Conservation (phyloP, 2,888 invertebrate genomes). For the Cabera pusaria region DNA sequence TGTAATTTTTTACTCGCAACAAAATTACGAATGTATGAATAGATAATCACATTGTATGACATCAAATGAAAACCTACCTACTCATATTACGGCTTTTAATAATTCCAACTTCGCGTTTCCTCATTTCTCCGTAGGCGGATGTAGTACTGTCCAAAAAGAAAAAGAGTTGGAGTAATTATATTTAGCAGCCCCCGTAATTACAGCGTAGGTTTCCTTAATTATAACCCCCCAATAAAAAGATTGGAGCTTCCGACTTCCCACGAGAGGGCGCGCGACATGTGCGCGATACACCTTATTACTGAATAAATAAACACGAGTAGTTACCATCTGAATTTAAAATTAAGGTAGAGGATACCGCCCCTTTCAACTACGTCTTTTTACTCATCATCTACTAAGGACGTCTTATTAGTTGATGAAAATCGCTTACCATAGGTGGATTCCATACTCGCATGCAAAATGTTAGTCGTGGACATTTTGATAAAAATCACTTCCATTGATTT, state of each 20-base stretch:
- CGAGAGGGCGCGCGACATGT: constrained; percentile 67
- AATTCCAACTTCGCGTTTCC: constrained; percentile 36
- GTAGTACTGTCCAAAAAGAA: constrained; percentile 60
- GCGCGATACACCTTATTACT: constrained; percentile 73
- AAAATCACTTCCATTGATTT: too few species aligned
- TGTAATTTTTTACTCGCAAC: constrained; percentile 12
- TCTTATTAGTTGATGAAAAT: too few species aligned
- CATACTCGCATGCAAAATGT: too few species aligned
- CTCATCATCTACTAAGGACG: too few species aligned
- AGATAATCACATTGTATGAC: too few species aligned
- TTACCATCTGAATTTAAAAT: constrained; percentile 16
- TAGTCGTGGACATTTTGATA: too few species aligned
- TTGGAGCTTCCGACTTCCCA: constrained; percentile 78
- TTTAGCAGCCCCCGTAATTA: constrained; percentile 82
- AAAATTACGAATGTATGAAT: constrained; percentile 22
- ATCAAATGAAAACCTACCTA: too few species aligned
- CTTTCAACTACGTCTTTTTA: neutral
- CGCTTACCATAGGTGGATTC: too few species aligned
- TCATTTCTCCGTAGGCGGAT: constrained; percentile 40
- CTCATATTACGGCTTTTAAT: too few species aligned
- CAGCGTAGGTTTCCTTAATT: constrained; percentile 77
- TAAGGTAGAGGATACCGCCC: constrained; percentile 1
- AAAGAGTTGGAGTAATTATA: constrained; percentile 76
- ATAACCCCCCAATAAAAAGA: constrained; percentile 76
- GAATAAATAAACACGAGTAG: constrained; percentile 60